Percentiles rank a stretch among this genome's conserved stretches.
phyloP scores from a whole-genome alignment of 2,113 vertebrate species.

The Rhizomys pruinosus region DNA sequence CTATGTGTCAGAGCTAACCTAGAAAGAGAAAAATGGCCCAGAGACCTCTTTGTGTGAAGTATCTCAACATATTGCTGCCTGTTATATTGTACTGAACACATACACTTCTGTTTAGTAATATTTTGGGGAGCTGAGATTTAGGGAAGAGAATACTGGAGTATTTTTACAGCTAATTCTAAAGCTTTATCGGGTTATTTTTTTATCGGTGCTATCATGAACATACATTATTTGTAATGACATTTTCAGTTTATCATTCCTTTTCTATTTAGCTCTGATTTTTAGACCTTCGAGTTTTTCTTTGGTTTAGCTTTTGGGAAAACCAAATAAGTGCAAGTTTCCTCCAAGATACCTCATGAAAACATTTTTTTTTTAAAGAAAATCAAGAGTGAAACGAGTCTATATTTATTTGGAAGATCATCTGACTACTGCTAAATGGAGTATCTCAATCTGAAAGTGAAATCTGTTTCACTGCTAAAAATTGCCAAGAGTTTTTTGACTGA shows the following conservation, averaged over 20 bases:
- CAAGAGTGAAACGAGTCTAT: slow-evolving; percentile 87
- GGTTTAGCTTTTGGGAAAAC: slow-evolving; percentile 86
- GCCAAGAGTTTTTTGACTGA: slow-evolving; percentile 88
- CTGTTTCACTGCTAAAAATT: slow-evolving; percentile 89
- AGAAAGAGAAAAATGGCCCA: slow-evolving; percentile 70
- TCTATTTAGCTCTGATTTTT: slow-evolving; percentile 83
- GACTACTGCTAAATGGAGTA: slow-evolving; percentile 86
- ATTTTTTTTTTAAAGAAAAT: slow-evolving; percentile 84
- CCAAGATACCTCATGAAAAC: slow-evolving; percentile 88
- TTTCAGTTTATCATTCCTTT: slow-evolving; percentile 71
- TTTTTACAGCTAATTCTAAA: slow-evolving; percentile 61
- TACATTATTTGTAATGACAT: slow-evolving; percentile 79
- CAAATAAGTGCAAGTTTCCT: slow-evolving; percentile 87
- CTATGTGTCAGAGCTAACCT: slow-evolving; percentile 48
- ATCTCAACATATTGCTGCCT: slow-evolving; percentile 80
- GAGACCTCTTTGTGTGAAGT: slow-evolving; percentile 76
- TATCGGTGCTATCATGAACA: slow-evolving; percentile 79
- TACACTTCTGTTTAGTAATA: slow-evolving; percentile 82
- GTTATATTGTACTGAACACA: slow-evolving; percentile 82
- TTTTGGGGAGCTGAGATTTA: slow-evolving; percentile 81
- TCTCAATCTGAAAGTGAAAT: slow-evolving; percentile 88
- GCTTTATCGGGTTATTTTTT: slow-evolving; percentile 78
- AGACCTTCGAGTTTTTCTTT: slow-evolving; percentile 86
- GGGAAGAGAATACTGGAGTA: slow-evolving; percentile 74
- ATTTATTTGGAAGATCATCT: slow-evolving; percentile 86